These are phyloP conservation scores for Cassiopea xamachana DNA, from an alignment of 30 jellyfish, hydroid and myxozoan species.

Conservation along the genomic window DNA sequence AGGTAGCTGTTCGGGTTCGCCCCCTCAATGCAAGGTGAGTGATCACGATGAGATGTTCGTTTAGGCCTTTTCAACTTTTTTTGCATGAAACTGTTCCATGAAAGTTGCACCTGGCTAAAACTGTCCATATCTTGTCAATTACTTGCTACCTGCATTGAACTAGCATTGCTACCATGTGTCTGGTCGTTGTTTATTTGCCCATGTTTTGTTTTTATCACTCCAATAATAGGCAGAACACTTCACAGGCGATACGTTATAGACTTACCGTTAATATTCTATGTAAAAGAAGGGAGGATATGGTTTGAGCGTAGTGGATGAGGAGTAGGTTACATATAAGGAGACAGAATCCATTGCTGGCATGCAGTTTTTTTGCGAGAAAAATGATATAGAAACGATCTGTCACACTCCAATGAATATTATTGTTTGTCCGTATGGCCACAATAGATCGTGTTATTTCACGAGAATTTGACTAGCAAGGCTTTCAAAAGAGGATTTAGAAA, in stretches of 20 bases:
- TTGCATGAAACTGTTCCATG: background rate
- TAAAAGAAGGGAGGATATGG: no score
- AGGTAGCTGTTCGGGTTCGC: slow-evolving; percentile 99
- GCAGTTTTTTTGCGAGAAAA: no score
- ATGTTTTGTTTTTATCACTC: background rate
- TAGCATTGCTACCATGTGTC: background rate
- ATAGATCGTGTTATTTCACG: no score
- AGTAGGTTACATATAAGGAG: no score
- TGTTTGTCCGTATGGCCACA: no score
- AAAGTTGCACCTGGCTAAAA: background rate
- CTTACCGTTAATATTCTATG: no score
- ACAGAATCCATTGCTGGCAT: no score
- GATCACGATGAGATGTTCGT: background rate
- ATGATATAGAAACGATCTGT: no score
- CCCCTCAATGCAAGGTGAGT: slow-evolving; percentile 93
- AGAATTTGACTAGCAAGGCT: no score
- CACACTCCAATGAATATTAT: no score
- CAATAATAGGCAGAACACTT: background rate
- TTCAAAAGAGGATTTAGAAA: no score
- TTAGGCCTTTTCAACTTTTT: background rate
- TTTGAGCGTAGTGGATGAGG: no score
- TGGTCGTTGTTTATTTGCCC: background rate
- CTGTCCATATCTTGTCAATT: background rate
- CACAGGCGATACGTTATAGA: background rate
- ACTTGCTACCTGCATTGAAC: background rate